Conservation (phyloP, 2,888 invertebrate species). For the Tinea trinotella region DNA sequence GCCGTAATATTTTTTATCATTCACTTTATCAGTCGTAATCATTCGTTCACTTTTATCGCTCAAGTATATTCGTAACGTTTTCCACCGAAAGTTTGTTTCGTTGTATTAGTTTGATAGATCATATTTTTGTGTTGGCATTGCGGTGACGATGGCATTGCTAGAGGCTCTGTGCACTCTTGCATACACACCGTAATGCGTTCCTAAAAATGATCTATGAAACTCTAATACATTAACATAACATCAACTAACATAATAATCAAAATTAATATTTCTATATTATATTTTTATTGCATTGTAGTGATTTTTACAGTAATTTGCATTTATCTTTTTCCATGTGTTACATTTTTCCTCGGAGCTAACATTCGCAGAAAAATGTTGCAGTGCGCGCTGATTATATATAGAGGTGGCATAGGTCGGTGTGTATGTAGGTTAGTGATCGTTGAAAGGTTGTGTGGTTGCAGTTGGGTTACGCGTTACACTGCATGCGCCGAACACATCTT, state of each 20-base stretch:
- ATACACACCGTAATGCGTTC: too few relatives aligned
- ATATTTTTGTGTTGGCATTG: conserved; percentile 22
- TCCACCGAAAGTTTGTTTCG: conserved; percentile 45
- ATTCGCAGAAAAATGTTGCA: conserved; percentile 72
- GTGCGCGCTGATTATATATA: conserved; percentile 49
- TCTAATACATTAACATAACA: background rate
- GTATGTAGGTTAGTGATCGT: background rate
- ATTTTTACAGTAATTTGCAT: conserved; percentile 60
- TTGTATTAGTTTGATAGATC: conserved; percentile 43
- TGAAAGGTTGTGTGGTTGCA: conserved; percentile 79
- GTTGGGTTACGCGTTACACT: conserved; percentile 92
- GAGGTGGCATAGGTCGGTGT: background rate
- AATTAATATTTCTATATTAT: conserved; percentile 39
- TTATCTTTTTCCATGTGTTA: conserved; percentile 71
- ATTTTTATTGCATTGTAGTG: conserved; percentile 62
- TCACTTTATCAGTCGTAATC: background rate
- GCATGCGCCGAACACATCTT: conserved; percentile 84
- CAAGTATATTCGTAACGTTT: conserved; percentile 55
- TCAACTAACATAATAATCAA: conserved; percentile 26
- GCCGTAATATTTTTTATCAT: conserved; percentile 5
- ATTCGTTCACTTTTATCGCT: background rate
- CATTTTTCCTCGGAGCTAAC: conserved; percentile 69
- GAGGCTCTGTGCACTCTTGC: too few relatives aligned
- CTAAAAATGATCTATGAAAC: conserved; percentile 15
- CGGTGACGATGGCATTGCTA: too few relatives aligned